A percentile compares a stretch with the other conserved stretches of the same genome.
These are phyloP conservation scores for Aspidoscelis tigris DNA, from an alignment of 2,113 vertebrate genomes.

Conservation along the genomic window DNA sequence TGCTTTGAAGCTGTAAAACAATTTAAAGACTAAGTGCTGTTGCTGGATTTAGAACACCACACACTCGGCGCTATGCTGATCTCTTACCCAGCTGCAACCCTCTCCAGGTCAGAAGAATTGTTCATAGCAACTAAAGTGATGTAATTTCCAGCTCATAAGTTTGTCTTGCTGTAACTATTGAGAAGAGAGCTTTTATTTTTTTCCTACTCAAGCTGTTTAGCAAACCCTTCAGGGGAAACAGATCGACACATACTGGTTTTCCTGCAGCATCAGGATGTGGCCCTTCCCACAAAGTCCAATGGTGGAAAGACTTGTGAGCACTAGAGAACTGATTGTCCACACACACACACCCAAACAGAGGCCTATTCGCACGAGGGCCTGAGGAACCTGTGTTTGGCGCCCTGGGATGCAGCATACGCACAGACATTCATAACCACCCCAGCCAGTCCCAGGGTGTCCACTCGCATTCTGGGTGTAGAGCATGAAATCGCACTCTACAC, in stretches of 20 bases:
- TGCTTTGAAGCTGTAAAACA: slow-evolving; percentile 31
- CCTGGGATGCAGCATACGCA: no score
- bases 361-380: no score
- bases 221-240: not conserved
- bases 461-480: no score
- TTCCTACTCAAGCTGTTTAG: not conserved
- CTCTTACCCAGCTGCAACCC: not conserved
- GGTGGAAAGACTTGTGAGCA: not conserved
- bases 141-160: not conserved
- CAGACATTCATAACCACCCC: no score
- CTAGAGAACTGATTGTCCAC: not conserved
- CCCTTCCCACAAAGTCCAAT: not conserved
- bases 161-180: not conserved
- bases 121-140: slow-evolving; percentile 7
- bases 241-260: not conserved
- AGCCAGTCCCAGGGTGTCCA: no score
- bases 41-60: slow-evolving; percentile 25
- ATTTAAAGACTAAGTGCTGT: slow-evolving; percentile 38
- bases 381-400: no score
- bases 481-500: no score
- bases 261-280: not conserved
- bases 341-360: no score
- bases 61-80: not conserved
- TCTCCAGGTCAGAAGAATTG: slow-evolving; percentile 2
- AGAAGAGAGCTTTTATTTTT: not conserved